Conservation (phyloP, 2,888 invertebrate genomes). For the Bedellia somnulentella region DNA sequence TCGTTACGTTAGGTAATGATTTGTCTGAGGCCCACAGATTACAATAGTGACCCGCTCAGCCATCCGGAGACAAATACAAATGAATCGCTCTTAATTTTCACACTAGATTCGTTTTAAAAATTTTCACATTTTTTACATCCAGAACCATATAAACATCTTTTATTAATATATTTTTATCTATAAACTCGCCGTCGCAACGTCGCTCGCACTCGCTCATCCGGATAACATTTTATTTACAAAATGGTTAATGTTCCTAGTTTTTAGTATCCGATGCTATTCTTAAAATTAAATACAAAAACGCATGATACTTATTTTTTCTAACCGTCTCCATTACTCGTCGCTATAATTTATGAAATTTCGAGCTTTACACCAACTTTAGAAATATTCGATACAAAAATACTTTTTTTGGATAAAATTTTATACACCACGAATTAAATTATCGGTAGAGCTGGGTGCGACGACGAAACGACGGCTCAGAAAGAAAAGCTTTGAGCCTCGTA, state of each 20-base stretch:
- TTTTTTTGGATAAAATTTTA: slow-evolving; percentile 62
- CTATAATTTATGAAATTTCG: slow-evolving; percentile 64
- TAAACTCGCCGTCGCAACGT: slow-evolving; percentile 34
- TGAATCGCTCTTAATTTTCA: slow-evolving; percentile 39
- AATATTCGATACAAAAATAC: slow-evolving; percentile 66
- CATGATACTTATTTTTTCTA: slow-evolving; percentile 58
- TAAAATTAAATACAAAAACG: slow-evolving; percentile 64
- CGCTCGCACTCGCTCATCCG: slow-evolving; percentile 24
- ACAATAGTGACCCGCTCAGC: slow-evolving; percentile 55
- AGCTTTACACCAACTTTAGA: slow-evolving; percentile 64
- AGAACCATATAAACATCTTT: slow-evolving; percentile 64
- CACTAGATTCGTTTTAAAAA: slow-evolving; percentile 47
- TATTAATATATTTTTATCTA: slow-evolving; percentile 61
- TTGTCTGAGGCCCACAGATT: slow-evolving; percentile 56
- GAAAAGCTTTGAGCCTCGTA: slow-evolving; percentile 62
- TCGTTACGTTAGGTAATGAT: slow-evolving; percentile 31
- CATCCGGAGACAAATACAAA: slow-evolving; percentile 56
- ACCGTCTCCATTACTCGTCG: slow-evolving; percentile 41
- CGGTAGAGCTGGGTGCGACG: slow-evolving; percentile 26
- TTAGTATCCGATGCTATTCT: slow-evolving; percentile 65
- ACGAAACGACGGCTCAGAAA: slow-evolving; percentile 38
- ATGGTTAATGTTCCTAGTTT: slow-evolving; percentile 71
- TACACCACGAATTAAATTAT: slow-evolving; percentile 52
- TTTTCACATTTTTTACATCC: slow-evolving; percentile 55
- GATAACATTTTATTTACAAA: slow-evolving; percentile 64